Evolutionary conservation across 2,113 vertebrate species (phyloP), one percentile per base, ranked within the genome.

Genomic region (Pangasianodon gigas): DNA sequence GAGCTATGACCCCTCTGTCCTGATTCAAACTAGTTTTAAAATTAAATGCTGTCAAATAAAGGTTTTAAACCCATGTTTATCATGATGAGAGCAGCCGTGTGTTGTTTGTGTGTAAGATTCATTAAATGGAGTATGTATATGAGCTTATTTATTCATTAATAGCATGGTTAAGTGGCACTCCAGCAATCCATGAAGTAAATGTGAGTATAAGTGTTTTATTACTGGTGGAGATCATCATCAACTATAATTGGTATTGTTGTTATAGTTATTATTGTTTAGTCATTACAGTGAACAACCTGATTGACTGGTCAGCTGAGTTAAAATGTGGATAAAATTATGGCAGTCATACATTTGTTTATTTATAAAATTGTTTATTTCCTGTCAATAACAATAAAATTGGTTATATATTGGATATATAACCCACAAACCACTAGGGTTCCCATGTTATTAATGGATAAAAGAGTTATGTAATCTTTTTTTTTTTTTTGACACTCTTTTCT

Each of bases 11-110:
- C 52, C 52, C 32, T 41, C 16, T 37, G 18, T 81, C 29, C 48
- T 1, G 54, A 58, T 58, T 56, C 10, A 56, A 58, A 58, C 7
- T 32, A 37, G 16, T 11, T 37, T 83, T 56, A 56, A 48, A 37
- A 83, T 58, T 83, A 83, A 83, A 58, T 58, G 52, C n/a, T 56
- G n/a, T 37, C n/a, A 37, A 52, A 82, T 82, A 82, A 56, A 41
- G 10, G 2, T 37, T 82, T 83, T 24, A 37, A 58, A 26, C n/a
- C n/a, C 19, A 37, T 56, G 52, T 83, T 83, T 83, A 56, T 32
- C 29, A n/a, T 37, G 46, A 29, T 48, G 11, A 51, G 24, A 51
- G 44, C 21, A 44, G 18, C 32, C 7, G 19, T 0, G 6, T 74
- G 69, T 74, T 37, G 32, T 37, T 5, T 75, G 41, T 44, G 13